A percentile compares a stretch with the other conserved stretches of the same genome.
These are phyloP conservation scores for Pharmacophagus antenor DNA, from an alignment of 2,888 invertebrate species.

Conservation along the genomic window DNA sequence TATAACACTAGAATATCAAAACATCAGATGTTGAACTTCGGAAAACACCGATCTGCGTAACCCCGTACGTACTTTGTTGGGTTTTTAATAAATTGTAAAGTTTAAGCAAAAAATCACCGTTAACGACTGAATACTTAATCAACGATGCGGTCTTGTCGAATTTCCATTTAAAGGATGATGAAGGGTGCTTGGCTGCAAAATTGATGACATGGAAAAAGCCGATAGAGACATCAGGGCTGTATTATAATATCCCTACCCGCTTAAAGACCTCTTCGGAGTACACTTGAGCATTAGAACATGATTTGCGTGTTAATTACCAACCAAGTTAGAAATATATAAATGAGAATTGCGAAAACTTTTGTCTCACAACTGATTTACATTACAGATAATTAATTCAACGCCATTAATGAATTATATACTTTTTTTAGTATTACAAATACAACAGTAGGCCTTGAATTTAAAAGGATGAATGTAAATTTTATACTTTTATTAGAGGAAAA, in stretches of 20 bases:
- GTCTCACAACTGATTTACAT: too few species aligned
- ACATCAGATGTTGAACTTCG: too few species aligned
- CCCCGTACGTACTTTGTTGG: too few species aligned
- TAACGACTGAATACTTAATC: slow-evolving; percentile 52
- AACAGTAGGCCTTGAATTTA: too few species aligned
- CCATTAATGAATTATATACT: too few species aligned
- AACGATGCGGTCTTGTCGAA: slow-evolving; percentile 54
- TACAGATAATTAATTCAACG: too few species aligned
- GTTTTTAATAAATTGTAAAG: background rate
- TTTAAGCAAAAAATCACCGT: slow-evolving; percentile 11
- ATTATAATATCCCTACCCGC: slow-evolving; percentile 65
- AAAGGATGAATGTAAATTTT: too few species aligned
- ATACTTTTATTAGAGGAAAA: too few species aligned
- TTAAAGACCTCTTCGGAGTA: slow-evolving; percentile 53
- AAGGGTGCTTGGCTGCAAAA: slow-evolving; percentile 62
- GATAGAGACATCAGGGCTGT: slow-evolving; percentile 68
- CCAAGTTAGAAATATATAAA: background rate
- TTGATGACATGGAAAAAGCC: slow-evolving; percentile 72
- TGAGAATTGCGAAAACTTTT: too few species aligned
- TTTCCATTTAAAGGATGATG: slow-evolving; percentile 62
- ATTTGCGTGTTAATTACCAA: slow-evolving; percentile 32
- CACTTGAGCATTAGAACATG: slow-evolving; percentile 41
- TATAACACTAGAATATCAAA: too few species aligned
- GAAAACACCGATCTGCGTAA: too few species aligned
- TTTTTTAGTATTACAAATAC: too few species aligned